Base-by-base conservation (phyloP, 2,888 invertebrate genomes). In the Imbricaverruca yamaguchii region DNA sequence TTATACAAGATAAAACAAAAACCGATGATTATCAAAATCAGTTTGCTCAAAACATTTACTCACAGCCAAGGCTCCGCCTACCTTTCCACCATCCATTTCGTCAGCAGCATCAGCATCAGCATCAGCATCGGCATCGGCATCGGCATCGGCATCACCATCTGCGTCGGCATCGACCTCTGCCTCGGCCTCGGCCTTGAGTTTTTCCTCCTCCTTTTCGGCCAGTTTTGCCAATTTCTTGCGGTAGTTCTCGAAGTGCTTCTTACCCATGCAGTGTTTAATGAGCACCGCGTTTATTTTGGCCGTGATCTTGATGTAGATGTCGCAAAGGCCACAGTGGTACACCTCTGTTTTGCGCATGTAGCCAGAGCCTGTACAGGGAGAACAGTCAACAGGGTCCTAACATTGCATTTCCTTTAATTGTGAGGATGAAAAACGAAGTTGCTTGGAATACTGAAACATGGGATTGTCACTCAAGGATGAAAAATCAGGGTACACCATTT, bases 271-370 rank as follows among this genome's bases (percentile, higher is more conserved):
- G 79, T 79, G 79, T 13, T 79, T 79, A 57, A 59, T 25, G 23
- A 79, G 79, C 57, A 79, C 79, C 57, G 79, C 79, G 57, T 59
- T 59, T 12, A 79, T 25, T 57, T 79, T 79, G 23, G 56, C 23
- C 23, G 56, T 79, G 23, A 79, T 79, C 59, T 79, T 79, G 79
- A 79, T 79, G 59, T 79, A 79, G 79, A 79, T 79, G 57, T 79
- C 79, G 25, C 79, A 79, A 57, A 79, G 25, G 56, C 59, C 79
- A 23, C 79, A 79, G 79, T 79, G 79, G 79, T 79, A 79, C 23
- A 79, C 57, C 79, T 79, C 79, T 1, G 79, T 79, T 57, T 79
- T 79, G n/a, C 79, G 57, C 79, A 79, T 79, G 79, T 79, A 57
- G 79, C 15, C 53, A 12, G 79, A 79, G 9, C 57, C 79, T 79